Evolutionary conservation across 1,140 invertebrate species (phyloP).

Genomic region (Teleopsis dalmanni): DNA sequence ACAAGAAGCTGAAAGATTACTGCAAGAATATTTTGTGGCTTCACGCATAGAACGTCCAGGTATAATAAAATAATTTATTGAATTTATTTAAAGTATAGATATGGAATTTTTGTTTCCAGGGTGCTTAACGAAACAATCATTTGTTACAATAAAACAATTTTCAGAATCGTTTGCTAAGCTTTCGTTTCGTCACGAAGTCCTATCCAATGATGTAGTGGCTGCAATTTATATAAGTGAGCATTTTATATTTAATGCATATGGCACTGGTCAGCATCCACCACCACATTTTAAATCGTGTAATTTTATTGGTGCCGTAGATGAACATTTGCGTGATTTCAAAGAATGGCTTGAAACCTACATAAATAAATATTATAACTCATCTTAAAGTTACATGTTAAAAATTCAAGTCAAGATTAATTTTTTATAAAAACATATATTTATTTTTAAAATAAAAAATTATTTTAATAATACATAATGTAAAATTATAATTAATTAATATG

Average conservation of each 20-base stretch:
- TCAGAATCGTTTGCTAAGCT: constrained; percentile 36
- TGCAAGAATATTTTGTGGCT: constrained; percentile 33
- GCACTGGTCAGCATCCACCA: constrained; percentile 17
- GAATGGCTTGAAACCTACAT: constrained; percentile 22
- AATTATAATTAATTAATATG: no score
- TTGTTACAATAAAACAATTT: constrained; percentile 31
- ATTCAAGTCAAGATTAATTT: neutral
- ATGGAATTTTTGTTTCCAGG: no score
- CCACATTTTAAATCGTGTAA: constrained; percentile 17
- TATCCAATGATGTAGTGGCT: constrained; percentile 24
- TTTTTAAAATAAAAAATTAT: neutral
- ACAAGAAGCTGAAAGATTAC: constrained; percentile 17
- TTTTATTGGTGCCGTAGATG: constrained; percentile 24
- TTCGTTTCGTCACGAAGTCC: constrained; percentile 26
- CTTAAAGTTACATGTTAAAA: no score
- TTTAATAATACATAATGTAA: no score
- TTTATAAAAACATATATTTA: neutral
- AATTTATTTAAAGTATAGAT: no score
- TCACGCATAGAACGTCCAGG: constrained; percentile 24
- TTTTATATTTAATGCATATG: constrained; percentile 27
- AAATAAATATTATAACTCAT: constrained; percentile 8
- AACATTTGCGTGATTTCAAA: constrained; percentile 25
- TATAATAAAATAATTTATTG: constrained; percentile 9
- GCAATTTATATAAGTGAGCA: constrained; percentile 33
- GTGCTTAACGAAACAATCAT: constrained; percentile 32